These are phyloP conservation scores for Barypeithes pellucidus DNA, from an alignment of 2,888 invertebrate species.

Conservation along the genomic window DNA sequence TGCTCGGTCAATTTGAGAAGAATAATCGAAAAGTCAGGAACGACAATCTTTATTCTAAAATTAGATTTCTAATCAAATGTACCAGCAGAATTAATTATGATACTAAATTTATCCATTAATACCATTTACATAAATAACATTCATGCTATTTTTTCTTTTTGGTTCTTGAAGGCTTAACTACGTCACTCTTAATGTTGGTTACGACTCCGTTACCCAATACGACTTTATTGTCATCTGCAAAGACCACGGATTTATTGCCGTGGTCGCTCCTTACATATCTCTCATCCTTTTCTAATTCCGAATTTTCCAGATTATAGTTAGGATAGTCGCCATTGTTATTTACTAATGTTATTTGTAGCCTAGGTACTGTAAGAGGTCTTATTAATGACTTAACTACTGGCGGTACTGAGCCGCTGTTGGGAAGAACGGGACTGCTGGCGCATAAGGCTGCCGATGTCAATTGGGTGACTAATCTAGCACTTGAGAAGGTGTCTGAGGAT, in stretches of 20 bases:
- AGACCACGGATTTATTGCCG: slow-evolving; percentile 21
- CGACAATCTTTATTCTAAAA: background rate
- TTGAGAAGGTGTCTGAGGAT: slow-evolving; percentile 67
- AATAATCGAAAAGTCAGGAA: slow-evolving; percentile 34
- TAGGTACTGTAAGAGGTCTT: slow-evolving; percentile 73
- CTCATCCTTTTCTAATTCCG: slow-evolving; percentile 17
- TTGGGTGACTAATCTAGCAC: slow-evolving; percentile 73
- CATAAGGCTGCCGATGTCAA: slow-evolving; percentile 76
- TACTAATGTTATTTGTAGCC: slow-evolving; percentile 71
- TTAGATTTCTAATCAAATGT: slow-evolving; percentile 8
- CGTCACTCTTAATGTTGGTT: slow-evolving; percentile 46
- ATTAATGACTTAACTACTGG: slow-evolving; percentile 75
- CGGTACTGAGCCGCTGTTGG: slow-evolving; percentile 71
- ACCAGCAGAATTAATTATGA: slow-evolving; percentile 1
- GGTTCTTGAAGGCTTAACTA: slow-evolving; percentile 68
- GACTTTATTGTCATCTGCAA: slow-evolving; percentile 33
- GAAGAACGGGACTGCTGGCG: slow-evolving; percentile 76
- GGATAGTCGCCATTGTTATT: slow-evolving; percentile 65
- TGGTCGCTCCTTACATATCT: slow-evolving; percentile 19
- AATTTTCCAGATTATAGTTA: slow-evolving; percentile 53
- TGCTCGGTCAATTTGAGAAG: background rate
- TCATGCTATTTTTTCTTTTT: slow-evolving; percentile 72
- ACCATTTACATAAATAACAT: slow-evolving; percentile 62
- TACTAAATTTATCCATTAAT: slow-evolving; percentile 31
- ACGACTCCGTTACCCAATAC: slow-evolving; percentile 42